These are phyloP conservation scores for Dolichomitus sp. DNA, from an alignment of 2,888 invertebrate species.

Conservation along the genomic window DNA sequence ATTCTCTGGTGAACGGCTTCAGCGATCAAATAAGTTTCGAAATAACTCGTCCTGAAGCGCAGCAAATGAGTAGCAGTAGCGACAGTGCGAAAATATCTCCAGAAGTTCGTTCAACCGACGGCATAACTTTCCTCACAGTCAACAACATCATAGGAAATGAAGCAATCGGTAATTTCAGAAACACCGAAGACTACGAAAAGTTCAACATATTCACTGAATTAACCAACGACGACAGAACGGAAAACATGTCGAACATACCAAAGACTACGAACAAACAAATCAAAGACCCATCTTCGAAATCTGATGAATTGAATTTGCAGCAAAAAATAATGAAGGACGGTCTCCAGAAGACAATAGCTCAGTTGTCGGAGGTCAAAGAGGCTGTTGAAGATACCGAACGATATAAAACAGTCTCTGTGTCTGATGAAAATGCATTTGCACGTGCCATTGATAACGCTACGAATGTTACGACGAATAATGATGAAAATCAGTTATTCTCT, in stretches of 20 bases:
- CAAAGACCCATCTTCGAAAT: constrained; percentile 26
- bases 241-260: constrained; percentile 14
- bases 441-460: constrained; percentile 27
- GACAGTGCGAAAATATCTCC: constrained; percentile 54
- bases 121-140: constrained; percentile 63
- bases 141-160: constrained; percentile 68
- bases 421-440: constrained; percentile 21
- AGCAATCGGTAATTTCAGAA: constrained; percentile 70
- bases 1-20: constrained; percentile 61
- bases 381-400: constrained; percentile 49
- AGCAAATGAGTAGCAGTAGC: constrained; percentile 61
- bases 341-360: constrained; percentile 78
- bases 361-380: constrained; percentile 73
- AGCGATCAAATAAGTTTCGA: constrained; percentile 67
- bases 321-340: constrained; percentile 81
- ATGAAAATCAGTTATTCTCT: constrained; percentile 73
- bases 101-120: constrained; percentile 59
- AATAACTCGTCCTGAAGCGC: constrained; percentile 60
- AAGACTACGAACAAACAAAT: constrained; percentile 18
- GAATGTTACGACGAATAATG: constrained; percentile 32
- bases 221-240: constrained; percentile 35
- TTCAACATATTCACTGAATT: constrained; percentile 71
- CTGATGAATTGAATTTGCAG: constrained; percentile 71
- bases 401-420: constrained; percentile 56
- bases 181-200: constrained; percentile 72